phyloP scores from a whole-genome alignment of 1,140 invertebrate species.

The Micrasema minimum region DNA sequence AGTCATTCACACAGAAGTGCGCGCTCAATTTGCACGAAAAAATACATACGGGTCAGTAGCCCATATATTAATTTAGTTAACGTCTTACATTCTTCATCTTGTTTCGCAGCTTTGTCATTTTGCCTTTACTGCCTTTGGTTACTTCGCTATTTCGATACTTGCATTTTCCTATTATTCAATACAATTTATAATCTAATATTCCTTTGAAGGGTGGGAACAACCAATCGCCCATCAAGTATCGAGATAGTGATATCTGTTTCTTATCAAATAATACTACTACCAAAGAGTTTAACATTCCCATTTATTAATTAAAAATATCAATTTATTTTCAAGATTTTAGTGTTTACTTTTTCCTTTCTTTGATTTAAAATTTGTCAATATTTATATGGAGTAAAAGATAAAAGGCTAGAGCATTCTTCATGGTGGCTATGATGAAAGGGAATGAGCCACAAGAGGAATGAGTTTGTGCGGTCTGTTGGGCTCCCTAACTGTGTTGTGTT shows the following conservation, averaged over 20 bases:
- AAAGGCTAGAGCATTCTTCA: too few species aligned
- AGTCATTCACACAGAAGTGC: slow-evolving; percentile 76
- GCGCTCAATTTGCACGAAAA: slow-evolving; percentile 74
- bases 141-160: slow-evolving; percentile 14
- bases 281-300: too few species aligned
- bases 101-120: slow-evolving; percentile 8
- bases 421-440: neutral
- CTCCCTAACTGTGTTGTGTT: slow-evolving; percentile 52
- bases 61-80: slow-evolving; percentile 17
- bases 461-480: slow-evolving; percentile 1
- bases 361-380: too few species aligned
- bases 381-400: too few species aligned
- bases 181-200: too few species aligned
- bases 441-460: too few species aligned
- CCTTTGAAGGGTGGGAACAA: too few species aligned
- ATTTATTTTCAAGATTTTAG: too few species aligned
- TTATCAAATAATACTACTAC: too few species aligned
- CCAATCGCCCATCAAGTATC: neutral
- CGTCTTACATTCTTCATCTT: slow-evolving; percentile 15
- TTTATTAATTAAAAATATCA: too few species aligned
- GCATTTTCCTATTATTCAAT: neutral
- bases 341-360: too few species aligned
- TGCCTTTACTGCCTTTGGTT: slow-evolving; percentile 26
- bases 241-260: slow-evolving; percentile 6
- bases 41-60: slow-evolving; percentile 69